Percentiles rank a stretch among this genome's conserved stretches.
phyloP scores from a whole-genome alignment of 1,140 invertebrate genomes.

The Lasaia peninsularis region DNA sequence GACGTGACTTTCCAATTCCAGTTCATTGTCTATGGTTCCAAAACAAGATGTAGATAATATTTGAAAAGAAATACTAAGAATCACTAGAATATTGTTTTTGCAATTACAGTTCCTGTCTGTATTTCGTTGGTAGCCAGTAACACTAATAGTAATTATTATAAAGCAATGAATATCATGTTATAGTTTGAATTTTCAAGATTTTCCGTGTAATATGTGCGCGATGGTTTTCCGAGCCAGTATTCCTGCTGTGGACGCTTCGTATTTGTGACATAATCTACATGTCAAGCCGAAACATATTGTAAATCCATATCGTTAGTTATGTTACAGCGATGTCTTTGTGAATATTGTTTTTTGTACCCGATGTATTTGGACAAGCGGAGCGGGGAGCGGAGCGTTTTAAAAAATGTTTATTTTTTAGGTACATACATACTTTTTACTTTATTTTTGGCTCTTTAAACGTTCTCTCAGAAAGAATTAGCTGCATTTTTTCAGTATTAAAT shows the following conservation, averaged over 20 bases:
- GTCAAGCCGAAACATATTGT: constrained; percentile 44
- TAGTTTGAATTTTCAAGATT: neutral
- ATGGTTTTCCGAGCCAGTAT: constrained; percentile 9
- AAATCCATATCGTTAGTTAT: constrained; percentile 44
- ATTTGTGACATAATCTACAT: constrained; percentile 20
- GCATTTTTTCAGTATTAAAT: too few relatives aligned
- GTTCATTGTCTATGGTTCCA: too few relatives aligned
- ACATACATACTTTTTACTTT: too few relatives aligned
- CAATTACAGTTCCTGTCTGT: neutral
- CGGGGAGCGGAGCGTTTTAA: neutral
- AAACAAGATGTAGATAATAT: too few relatives aligned
- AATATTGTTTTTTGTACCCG: constrained; percentile 8
- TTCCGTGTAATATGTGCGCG: neutral
- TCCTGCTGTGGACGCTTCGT: neutral
- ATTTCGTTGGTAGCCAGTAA: neutral
- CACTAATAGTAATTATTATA: neutral
- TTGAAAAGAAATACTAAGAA: too few relatives aligned
- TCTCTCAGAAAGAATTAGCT: too few relatives aligned
- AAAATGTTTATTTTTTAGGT: neutral
- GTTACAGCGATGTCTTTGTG: neutral
- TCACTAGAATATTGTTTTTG: too few relatives aligned
- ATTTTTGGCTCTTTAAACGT: too few relatives aligned
- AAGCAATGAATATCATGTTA: constrained; percentile 5
- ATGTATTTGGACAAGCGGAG: neutral
- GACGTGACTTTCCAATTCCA: too few relatives aligned